These are phyloP conservation scores for Ischnus inquisitorius DNA, from an alignment of 2,888 invertebrate genomes.

Conservation along the genomic window DNA sequence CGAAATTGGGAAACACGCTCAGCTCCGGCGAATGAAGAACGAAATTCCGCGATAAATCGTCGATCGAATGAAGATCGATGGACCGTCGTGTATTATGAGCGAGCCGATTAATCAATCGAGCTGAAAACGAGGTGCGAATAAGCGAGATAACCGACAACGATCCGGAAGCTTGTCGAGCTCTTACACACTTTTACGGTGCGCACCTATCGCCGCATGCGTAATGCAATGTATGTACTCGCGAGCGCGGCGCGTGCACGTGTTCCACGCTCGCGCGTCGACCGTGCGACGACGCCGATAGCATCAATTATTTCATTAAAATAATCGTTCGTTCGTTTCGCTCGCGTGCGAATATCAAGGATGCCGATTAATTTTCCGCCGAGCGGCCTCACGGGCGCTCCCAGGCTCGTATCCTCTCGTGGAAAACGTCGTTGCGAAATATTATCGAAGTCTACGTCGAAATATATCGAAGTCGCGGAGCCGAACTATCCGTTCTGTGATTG, in stretches of 20 bases:
- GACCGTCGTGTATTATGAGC: not conserved
- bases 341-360: conserved; percentile 48
- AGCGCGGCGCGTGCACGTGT: conserved; percentile 35
- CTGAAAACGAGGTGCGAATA: conserved; percentile 35
- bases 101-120: conserved; percentile 40
- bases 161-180: conserved; percentile 22
- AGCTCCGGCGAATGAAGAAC: no score
- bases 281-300: conserved; percentile 48
- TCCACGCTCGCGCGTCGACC: conserved; percentile 48
- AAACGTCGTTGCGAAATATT: no score
- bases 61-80: conserved; percentile 7
- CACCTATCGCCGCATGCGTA: conserved; percentile 51
- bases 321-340: conserved; percentile 36
- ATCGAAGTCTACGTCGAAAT: no score
- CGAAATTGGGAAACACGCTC: no score
- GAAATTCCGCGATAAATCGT: not conserved
- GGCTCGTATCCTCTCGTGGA: not conserved
- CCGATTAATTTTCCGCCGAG: conserved; percentile 59
- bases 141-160: conserved; percentile 12
- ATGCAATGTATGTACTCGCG: conserved; percentile 42
- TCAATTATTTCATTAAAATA: conserved; percentile 70
- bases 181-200: conserved; percentile 45
- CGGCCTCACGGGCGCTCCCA: not conserved
- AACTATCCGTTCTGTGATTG: no score
- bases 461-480: no score